phyloP scores from a whole-genome alignment of 2,113 vertebrate genomes.

The Ornithorhynchus anatinus region DNA sequence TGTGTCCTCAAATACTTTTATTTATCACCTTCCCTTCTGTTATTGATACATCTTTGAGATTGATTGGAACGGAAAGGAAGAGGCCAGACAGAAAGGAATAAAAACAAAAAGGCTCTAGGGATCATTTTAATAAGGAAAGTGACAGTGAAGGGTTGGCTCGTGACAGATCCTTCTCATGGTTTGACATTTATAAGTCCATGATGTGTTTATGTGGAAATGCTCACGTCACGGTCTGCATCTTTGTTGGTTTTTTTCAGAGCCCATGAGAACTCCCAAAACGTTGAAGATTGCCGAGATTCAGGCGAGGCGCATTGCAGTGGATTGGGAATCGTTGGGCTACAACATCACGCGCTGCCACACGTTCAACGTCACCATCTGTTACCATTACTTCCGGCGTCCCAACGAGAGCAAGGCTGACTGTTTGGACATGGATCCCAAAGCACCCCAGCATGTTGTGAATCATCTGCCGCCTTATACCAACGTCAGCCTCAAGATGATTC shows the following conservation, averaged over 20 bases:
- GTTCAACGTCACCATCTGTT: constrained; percentile 98
- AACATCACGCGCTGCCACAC: constrained; percentile 99
- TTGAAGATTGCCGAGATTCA: constrained; percentile 95
- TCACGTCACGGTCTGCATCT: constrained; percentile 22
- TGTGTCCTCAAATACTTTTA: constrained; percentile 27
- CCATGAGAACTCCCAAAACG: constrained; percentile 95
- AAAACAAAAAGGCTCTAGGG: background rate
- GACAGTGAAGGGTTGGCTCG: background rate
- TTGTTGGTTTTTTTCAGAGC: constrained; percentile 75
- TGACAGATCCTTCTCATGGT: background rate
- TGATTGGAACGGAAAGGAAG: constrained; percentile 21
- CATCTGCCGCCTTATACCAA: constrained; percentile 95
- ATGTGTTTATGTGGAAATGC: background rate
- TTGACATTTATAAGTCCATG: background rate
- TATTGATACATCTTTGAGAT: constrained; percentile 12
- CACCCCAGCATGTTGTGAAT: constrained; percentile 90
- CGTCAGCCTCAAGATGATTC: constrained; percentile 97
- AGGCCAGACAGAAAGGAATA: background rate
- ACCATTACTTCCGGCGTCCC: constrained; percentile 88
- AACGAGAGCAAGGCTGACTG: constrained; percentile 92
- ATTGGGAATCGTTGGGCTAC: constrained; percentile 98
- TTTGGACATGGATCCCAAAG: constrained; percentile 98
- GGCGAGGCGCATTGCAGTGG: constrained; percentile 91
- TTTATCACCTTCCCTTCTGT: constrained; percentile 49
- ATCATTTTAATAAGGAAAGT: background rate